These are phyloP conservation scores for Bellardia pandia DNA, from an alignment of 2,888 invertebrate species.

Conservation along the genomic window DNA sequence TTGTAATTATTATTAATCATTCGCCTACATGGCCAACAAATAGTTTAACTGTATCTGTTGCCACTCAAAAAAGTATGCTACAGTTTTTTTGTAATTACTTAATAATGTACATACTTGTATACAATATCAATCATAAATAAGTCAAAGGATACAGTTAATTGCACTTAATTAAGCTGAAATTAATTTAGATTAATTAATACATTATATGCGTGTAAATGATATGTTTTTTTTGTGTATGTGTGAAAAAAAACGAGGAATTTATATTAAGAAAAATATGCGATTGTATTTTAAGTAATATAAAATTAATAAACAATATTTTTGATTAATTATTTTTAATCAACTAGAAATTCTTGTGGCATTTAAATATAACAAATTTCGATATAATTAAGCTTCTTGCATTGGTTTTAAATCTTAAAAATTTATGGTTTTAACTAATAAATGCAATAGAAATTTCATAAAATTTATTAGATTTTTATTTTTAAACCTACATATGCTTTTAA, in stretches of 20 bases:
- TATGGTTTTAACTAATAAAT: too few relatives aligned
- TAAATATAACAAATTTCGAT: too few relatives aligned
- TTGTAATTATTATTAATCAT: background rate
- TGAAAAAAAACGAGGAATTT: background rate
- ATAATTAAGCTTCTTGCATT: too few relatives aligned
- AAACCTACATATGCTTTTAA: too few relatives aligned
- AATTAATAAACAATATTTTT: background rate
- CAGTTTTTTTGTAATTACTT: background rate
- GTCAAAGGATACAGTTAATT: background rate
- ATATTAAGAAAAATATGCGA: background rate
- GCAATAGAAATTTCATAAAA: background rate
- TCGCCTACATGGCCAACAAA: background rate
- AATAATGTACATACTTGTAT: background rate
- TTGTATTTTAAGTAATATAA: background rate
- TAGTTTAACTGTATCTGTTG: too few relatives aligned
- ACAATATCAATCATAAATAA: background rate
- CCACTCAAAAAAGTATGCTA: background rate
- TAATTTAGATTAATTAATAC: background rate
- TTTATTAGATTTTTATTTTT: conserved; percentile 17
- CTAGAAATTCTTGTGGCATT: background rate
- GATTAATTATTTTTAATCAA: background rate
- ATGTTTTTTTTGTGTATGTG: background rate
- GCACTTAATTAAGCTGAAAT: background rate
- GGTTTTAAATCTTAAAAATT: too few relatives aligned
- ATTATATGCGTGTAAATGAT: too few relatives aligned